Percentiles rank a stretch among this genome's conserved stretches.
These are phyloP conservation scores for Chrysotoxum bicinctum DNA, from an alignment of 2,888 invertebrate species.

Conservation along the genomic window DNA sequence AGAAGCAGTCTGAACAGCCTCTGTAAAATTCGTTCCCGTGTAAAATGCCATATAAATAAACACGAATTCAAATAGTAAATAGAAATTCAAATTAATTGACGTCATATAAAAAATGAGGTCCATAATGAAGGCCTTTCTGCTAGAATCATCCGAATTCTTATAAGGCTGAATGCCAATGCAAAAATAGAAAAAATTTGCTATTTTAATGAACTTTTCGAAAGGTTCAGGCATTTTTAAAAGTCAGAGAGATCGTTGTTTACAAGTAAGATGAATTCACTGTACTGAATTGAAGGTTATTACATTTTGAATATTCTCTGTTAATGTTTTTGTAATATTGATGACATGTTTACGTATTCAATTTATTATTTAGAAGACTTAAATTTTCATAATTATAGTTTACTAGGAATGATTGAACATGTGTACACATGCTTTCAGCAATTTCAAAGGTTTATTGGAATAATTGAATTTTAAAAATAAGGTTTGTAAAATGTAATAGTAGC, in stretches of 20 bases:
- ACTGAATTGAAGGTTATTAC: background rate
- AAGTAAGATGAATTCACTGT: background rate
- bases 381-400: background rate
- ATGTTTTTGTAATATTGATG: background rate
- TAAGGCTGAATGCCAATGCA: constrained; percentile 76
- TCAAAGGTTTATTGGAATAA: background rate
- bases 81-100: constrained; percentile 75
- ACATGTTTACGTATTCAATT: constrained; percentile 1
- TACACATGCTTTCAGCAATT: background rate
- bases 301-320: background rate
- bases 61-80: constrained; percentile 74
- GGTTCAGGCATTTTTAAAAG: background rate
- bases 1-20: constrained; percentile 71
- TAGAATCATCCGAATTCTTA: constrained; percentile 1
- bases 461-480: background rate
- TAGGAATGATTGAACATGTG: background rate
- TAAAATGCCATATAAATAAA: constrained; percentile 76
- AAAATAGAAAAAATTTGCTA: constrained; percentile 74
- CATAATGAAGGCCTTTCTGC: constrained; percentile 40
- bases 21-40: constrained; percentile 75
- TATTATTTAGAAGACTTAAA: background rate
- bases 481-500: background rate
- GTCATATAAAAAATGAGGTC: constrained; percentile 71
- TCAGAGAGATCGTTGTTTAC: background rate
- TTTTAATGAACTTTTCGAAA: constrained; percentile 74